phyloP scores from a whole-genome alignment of 2,797 vertebrate genomes.

The Clarias platycephalus region DNA sequence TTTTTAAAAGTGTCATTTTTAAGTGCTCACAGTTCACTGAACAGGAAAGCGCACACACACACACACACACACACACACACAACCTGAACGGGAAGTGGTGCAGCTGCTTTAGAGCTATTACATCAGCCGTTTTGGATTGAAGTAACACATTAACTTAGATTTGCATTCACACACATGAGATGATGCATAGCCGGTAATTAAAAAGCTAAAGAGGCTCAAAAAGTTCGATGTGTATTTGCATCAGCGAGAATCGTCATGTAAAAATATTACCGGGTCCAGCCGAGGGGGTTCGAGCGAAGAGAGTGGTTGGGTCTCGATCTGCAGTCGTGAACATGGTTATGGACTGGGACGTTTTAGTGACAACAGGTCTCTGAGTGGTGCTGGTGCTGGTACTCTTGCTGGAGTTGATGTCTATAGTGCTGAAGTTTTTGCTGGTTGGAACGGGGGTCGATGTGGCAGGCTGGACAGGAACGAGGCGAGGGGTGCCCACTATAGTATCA shows the following conservation, averaged over 20 bases:
- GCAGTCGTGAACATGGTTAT: conserved; percentile 44
- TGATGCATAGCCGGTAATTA: conserved; percentile 3
- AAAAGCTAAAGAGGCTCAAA: not conserved
- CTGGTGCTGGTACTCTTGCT: conserved; percentile 32
- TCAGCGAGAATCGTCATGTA: not conserved
- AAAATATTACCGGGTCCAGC: conserved; percentile 58
- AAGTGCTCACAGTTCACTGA: conserved; percentile 15
- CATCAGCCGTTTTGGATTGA: not conserved
- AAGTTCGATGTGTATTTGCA: not conserved
- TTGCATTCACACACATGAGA: not conserved
- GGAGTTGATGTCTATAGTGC: conserved; percentile 51
- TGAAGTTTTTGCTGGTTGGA: conserved; percentile 43
- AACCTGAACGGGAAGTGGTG: not conserved
- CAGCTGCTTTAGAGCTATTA: not conserved
- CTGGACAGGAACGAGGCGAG: conserved; percentile 48
- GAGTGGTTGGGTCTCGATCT: conserved; percentile 4
- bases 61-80: too few species aligned
- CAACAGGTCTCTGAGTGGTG: conserved; percentile 55
- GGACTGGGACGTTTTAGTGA: conserved; percentile 52
- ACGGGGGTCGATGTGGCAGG: conserved; percentile 57
- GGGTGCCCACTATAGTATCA: conserved; percentile 66
- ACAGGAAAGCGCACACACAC: not conserved
- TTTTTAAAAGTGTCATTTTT: not conserved
- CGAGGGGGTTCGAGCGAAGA: conserved; percentile 40
- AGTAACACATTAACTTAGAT: conserved; percentile 2